Conservation (phyloP, 2,888 invertebrate species). For the Drosophila barbarae region DNA sequence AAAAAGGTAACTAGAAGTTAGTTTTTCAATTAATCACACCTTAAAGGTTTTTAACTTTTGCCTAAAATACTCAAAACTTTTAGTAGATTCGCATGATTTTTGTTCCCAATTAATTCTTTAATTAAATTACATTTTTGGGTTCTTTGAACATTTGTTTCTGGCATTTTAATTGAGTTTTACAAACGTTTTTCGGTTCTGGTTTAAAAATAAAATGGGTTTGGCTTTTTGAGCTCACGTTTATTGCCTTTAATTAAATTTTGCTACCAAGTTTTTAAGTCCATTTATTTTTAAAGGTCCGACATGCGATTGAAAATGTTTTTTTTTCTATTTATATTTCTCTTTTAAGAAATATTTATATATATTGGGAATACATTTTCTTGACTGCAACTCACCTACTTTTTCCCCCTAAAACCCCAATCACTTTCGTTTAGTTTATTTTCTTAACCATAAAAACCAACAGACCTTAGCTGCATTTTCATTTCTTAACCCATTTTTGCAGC, state of each 20-base stretch:
- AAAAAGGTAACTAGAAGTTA: not conserved
- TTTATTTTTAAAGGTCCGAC: not conserved
- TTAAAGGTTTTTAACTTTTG: not conserved
- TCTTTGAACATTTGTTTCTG: not conserved
- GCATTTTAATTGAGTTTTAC: not conserved
- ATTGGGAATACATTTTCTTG: not conserved
- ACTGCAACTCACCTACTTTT: not conserved
- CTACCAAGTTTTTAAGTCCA: not conserved
- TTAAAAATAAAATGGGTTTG: not conserved
- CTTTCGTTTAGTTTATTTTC: constrained; percentile 1
- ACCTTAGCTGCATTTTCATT: constrained; percentile 21
- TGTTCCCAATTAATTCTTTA: not conserved
- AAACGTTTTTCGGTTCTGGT: not conserved
- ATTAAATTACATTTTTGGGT: not conserved
- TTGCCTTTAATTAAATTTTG: not conserved
- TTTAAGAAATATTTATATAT: too few relatives aligned
- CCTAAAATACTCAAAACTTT: not conserved
- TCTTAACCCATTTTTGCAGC: constrained; percentile 29
- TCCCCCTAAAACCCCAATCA: not conserved
- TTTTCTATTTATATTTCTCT: too few relatives aligned
- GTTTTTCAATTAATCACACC: not conserved
- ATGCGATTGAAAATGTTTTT: too few relatives aligned
- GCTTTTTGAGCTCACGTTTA: not conserved
- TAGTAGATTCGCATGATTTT: not conserved
- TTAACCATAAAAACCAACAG: not conserved